Conservation (phyloP, 2,797 vertebrate species). For the Peromyscus eremicus region DNA sequence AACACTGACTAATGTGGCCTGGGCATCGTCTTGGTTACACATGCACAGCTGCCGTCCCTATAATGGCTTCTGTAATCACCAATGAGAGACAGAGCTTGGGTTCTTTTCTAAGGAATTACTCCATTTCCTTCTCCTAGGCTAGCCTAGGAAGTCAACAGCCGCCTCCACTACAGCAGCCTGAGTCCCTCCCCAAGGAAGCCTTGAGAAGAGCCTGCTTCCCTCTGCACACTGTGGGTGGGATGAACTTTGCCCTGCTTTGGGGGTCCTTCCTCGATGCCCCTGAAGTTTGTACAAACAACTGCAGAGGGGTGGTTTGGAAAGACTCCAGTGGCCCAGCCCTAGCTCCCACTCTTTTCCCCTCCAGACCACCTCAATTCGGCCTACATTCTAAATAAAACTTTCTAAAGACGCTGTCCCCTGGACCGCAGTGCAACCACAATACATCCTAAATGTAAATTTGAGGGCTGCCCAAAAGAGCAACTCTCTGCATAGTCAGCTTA, state of each 20-base stretch:
- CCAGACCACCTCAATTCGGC: not conserved
- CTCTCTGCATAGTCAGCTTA: conserved; percentile 13
- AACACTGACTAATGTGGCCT: not conserved
- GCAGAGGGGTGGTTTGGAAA: not conserved
- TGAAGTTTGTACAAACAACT: not conserved
- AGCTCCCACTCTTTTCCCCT: not conserved
- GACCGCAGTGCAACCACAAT: not conserved
- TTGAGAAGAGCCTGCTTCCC: not conserved
- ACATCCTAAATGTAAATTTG: not conserved
- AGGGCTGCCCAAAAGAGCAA: not conserved
- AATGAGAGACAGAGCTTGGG: too few species aligned
- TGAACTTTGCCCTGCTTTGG: not conserved
- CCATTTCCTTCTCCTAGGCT: not conserved
- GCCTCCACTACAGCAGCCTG: not conserved
- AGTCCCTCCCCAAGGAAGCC: not conserved
- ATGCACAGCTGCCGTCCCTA: not conserved
- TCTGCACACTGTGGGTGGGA: not conserved
- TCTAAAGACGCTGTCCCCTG: not conserved
- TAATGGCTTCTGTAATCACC: not conserved
- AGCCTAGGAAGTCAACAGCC: too few species aligned
- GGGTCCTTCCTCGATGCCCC: not conserved
- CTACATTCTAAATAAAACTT: not conserved
- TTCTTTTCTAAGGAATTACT: not conserved
- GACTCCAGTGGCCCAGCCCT: not conserved
- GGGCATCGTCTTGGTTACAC: not conserved